phyloP scores from a whole-genome alignment of 2,113 vertebrate genomes.

The Herpailurus yagouaroundi region DNA sequence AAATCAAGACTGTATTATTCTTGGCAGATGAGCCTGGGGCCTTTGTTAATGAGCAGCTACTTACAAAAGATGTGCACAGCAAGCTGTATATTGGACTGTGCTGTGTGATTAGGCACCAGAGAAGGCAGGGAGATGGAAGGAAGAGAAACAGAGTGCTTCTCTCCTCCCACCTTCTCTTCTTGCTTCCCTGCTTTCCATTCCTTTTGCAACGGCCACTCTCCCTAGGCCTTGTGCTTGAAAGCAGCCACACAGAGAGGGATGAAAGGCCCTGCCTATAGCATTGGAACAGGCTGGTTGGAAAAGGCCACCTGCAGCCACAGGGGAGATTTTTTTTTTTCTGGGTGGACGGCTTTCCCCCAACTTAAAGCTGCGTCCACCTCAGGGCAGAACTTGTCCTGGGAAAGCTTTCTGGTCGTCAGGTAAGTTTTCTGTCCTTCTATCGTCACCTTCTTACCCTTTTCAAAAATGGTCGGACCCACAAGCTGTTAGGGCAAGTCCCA shows the following conservation, averaged over 20 bases:
- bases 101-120: background rate
- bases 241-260: background rate
- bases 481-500: constrained; percentile 37
- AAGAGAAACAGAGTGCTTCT: rapidly evolving
- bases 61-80: background rate
- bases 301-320: background rate
- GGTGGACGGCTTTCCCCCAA: background rate
- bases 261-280: background rate
- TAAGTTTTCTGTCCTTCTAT: background rate
- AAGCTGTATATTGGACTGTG: background rate
- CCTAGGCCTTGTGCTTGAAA: background rate
- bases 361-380: background rate
- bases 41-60: background rate
- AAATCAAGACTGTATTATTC: background rate
- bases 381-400: constrained; percentile 45
- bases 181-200: background rate
- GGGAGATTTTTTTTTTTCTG: background rate
- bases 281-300: background rate
- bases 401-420: constrained; percentile 50
- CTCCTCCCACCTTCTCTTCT: background rate
- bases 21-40: background rate
- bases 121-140: background rate
- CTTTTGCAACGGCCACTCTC: background rate
- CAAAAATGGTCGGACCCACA: constrained; percentile 46
- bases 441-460: constrained; percentile 51